Evolutionary conservation across 2,888 invertebrate species (phyloP), one percentile per base, ranked within the genome.

Genomic region (Drosophila greeni): DNA sequence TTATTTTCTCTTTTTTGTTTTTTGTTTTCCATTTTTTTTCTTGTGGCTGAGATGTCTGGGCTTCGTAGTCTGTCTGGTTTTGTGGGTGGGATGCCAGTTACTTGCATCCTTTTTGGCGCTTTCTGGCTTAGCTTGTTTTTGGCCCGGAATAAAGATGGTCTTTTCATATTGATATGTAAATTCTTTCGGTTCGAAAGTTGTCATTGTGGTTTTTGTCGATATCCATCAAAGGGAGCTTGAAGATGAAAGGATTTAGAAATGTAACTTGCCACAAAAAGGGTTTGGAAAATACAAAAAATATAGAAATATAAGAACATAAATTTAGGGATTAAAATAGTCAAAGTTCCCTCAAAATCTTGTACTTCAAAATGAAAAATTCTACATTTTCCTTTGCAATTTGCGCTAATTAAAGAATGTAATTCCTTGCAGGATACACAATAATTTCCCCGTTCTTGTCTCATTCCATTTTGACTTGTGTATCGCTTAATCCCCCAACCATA

Each of bases 81-180:
- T 23, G 16, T 57, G 39, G 51, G 18, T 39, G 37, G 40, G 65
- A 57, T 51, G 56, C 55, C 40, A 40, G 62, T 42, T 59, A 49
- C 58, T 48, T 61, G 58, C 67, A 54, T 64, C 54, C 61, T 69
- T 73, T 76, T 69, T 43, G 62, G 37, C 51, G 42, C 33, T 54
- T 48, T 42, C 56, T 23, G 34, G 82, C 75, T 72, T 70, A 78
- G 72, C 76, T 73, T 49, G 58, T 48, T 65, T 75, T 49, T 23
- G 16, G 45, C 3, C 45, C 20, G 14, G 37, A 29, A 37, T 16
- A 8, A 16, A 39, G 39, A 34, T 16, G 23, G 43, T 26, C 47
- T 47, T 66, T 33, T 36, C 64, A 74, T 72, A 77, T 80, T 76
- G 73, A 73, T 75, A 82, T 82, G 79, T 59, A 77, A 78, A 77